phyloP scores from a whole-genome alignment of 2,888 invertebrate genomes.

The Aplocera efformata region DNA sequence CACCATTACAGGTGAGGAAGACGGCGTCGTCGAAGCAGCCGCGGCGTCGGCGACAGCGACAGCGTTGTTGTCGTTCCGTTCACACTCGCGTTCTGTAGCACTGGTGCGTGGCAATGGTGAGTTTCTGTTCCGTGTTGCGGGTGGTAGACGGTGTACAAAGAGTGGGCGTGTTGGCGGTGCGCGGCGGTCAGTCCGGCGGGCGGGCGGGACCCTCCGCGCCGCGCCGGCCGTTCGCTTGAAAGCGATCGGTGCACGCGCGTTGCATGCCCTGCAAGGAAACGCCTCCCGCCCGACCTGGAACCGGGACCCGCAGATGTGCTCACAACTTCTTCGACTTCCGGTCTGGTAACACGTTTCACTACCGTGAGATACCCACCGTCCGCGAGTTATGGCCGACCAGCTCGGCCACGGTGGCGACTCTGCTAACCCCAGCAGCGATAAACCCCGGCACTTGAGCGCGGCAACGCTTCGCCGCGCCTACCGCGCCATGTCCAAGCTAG shows the following conservation, averaged over 20 bases:
- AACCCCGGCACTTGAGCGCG: too few species aligned
- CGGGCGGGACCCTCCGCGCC: conserved; percentile 19
- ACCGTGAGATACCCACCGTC: conserved; percentile 1
- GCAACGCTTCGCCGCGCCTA: background rate
- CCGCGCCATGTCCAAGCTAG: too few species aligned
- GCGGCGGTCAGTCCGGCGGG: conserved; percentile 50
- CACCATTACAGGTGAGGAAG: background rate
- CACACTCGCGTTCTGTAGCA: conserved; percentile 4
- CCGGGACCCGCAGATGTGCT: conserved; percentile 34
- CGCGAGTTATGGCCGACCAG: conserved; percentile 1
- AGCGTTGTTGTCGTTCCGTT: conserved; percentile 8
- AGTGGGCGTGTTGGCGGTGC: conserved; percentile 38
- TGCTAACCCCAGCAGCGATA: background rate
- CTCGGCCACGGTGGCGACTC: background rate
- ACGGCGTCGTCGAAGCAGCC: background rate
- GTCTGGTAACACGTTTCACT: conserved; percentile 17
- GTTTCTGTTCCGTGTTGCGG: background rate
- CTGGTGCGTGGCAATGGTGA: conserved; percentile 2
- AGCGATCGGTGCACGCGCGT: conserved; percentile 36
- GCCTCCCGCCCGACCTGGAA: conserved; percentile 42
- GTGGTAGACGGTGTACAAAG: conserved; percentile 25
- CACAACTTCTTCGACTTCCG: conserved; percentile 37
- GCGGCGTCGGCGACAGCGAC: background rate
- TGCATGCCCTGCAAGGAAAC: conserved; percentile 45
- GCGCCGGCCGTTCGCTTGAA: too few species aligned